These are phyloP conservation scores for Diglossa cyanea DNA, from an alignment of 2,797 vertebrate genomes.

Conservation along the genomic window DNA sequence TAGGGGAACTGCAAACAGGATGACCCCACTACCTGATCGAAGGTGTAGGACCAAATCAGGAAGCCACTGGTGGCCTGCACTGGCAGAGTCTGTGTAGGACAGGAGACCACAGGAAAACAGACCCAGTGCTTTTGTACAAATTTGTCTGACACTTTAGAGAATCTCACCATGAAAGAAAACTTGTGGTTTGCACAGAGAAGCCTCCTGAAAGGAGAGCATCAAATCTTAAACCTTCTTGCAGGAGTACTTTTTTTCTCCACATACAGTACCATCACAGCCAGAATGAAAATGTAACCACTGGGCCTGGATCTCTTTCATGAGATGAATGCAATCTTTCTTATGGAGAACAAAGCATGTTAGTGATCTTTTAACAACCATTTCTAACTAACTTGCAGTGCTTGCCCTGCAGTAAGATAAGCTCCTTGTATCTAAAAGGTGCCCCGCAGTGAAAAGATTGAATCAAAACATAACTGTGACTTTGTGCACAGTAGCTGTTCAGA, in stretches of 20 bases:
- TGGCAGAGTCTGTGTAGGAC: accelerated
- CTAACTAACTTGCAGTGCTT: not conserved
- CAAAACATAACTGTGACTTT: not conserved
- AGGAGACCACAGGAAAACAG: not conserved
- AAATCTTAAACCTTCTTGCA: not conserved
- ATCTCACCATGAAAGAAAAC: not conserved
- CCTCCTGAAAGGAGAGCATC: not conserved
- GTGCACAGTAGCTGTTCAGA: not conserved
- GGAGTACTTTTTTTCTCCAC: not conserved
- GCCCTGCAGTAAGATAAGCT: not conserved
- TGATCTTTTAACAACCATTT: not conserved
- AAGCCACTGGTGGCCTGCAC: not conserved
- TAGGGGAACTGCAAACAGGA: not conserved
- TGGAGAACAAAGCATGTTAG: not conserved
- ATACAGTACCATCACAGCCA: not conserved
- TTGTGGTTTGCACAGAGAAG: not conserved
- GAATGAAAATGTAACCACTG: not conserved
- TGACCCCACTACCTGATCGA: accelerated
- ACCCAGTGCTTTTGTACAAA: not conserved
- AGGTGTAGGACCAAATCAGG: not conserved
- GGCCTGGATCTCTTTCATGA: not conserved
- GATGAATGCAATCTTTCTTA: not conserved
- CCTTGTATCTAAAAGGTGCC: not conserved
- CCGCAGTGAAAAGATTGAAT: not conserved
- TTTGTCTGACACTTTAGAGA: not conserved